phyloP scores from a whole-genome alignment of 2,113 vertebrate species.

The Megaptera novaeangliae region DNA sequence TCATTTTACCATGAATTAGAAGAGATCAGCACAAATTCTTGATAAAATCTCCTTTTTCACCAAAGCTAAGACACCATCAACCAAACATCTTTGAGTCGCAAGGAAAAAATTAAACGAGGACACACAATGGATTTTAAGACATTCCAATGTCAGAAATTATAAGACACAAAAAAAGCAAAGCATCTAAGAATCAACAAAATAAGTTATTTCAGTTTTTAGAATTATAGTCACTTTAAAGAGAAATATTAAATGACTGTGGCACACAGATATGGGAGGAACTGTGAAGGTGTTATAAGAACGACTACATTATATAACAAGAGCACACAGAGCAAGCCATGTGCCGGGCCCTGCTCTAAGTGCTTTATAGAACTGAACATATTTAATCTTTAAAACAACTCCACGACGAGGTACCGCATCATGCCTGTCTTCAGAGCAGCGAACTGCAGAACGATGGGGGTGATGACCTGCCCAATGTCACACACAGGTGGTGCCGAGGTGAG shows the following conservation, averaged over 20 bases:
- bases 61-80: not conserved
- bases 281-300: not conserved
- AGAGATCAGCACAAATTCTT: not conserved
- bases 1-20: not conserved
- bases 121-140: not conserved
- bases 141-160: not conserved
- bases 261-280: not conserved
- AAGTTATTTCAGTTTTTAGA: not conserved
- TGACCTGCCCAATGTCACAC: not conserved
- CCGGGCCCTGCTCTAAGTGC: not conserved
- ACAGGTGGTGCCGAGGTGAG: not conserved
- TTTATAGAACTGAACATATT: not conserved
- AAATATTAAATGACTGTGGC: not conserved
- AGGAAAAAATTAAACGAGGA: not conserved
- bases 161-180: not conserved
- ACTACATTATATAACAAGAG: not conserved
- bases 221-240: not conserved
- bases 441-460: not conserved
- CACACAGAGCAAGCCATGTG: not conserved
- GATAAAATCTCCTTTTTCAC: constrained; percentile 6
- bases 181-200: constrained; percentile 2
- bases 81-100: not conserved
- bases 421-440: not conserved
- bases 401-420: not conserved
- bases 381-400: not conserved